phyloP scores from a whole-genome alignment of 2,113 vertebrate genomes.

The Lycaon pictus region DNA sequence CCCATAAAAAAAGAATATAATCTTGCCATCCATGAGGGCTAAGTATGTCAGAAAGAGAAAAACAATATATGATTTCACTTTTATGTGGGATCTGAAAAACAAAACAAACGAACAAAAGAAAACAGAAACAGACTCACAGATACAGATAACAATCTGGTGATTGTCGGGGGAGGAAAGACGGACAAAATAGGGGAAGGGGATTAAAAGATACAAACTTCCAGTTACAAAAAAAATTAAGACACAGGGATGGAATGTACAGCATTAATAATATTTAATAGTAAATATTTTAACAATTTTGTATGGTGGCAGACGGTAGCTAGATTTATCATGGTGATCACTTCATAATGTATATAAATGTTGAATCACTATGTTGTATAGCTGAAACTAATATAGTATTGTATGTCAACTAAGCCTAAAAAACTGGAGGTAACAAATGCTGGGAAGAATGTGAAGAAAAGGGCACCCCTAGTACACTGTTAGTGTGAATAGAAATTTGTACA shows the following conservation, averaged over 20 bases:
- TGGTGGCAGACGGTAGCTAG: not conserved
- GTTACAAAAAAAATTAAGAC: not conserved
- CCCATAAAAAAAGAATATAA: not conserved
- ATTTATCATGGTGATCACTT: not conserved
- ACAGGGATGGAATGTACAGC: not conserved
- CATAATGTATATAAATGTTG: not conserved
- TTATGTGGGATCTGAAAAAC: not conserved
- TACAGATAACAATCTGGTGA: not conserved
- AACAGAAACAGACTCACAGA: not conserved
- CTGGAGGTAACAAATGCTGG: not conserved
- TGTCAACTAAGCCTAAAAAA: not conserved
- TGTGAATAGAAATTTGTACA: not conserved
- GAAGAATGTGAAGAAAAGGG: not conserved
- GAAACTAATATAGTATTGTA: not conserved
- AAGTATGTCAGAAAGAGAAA: not conserved
- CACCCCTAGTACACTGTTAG: not conserved
- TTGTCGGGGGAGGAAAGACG: not conserved
- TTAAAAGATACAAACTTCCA: not conserved
- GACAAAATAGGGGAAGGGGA: not conserved
- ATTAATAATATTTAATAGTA: not conserved
- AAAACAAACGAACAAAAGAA: not conserved
- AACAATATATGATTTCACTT: not conserved
- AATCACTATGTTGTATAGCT: not conserved
- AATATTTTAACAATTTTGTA: not conserved
- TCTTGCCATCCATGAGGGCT: not conserved